Base-by-base conservation (phyloP, 2,797 vertebrate species). In the Astyanax mexicanus region DNA sequence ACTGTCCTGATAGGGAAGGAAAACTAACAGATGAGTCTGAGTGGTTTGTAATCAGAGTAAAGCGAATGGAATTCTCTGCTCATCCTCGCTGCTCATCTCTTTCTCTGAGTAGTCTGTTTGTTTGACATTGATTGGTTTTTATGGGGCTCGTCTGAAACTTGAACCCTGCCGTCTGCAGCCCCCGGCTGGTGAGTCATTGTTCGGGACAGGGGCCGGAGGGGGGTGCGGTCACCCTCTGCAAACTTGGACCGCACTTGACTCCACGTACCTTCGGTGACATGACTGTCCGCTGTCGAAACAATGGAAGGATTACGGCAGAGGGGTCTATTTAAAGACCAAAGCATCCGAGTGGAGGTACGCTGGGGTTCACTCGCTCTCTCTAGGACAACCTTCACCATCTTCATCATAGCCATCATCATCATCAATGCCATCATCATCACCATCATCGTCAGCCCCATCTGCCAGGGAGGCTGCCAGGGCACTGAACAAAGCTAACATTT, bases 91-190 rank as follows among this genome's bases (percentile, higher is more conserved):
- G 73, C 62, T 78, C 68, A 44, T 64, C 49, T 27, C 40, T 54
- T 71, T 72, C 72, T 44, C 61, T 35, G 13, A 64, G 49, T 42
- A 61, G 83, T 89, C 83, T 89, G 87, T 90, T 88, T 88, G 88
- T 87, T 78, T 89, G 89, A 91, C 91, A 90, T 89, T 91, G 90
- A 93, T 90, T 86, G 74, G 90, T 91, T 88, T 86, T 90, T 89
- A 84, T 85, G n/a, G 83, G 88, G 78, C 85, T 82, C 81, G 83
- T 60, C 79, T 80, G 90, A 92, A 87, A 93, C 86, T 74, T 65
- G 85, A 93, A 86, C 91, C 90, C 72, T 13, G 72, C 11, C 74
- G 70, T 80, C 73, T 72, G 77, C 72, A 38, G 83, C 83, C 89
- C 88, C 88, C 87, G 87, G 90, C 85, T 27, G 9, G 81, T 86